A percentile compares a stretch with the other conserved stretches of the same genome.
These are phyloP conservation scores for Lordiphosa andalusiaca DNA, from an alignment of 2,888 invertebrate species.

Conservation along the genomic window DNA sequence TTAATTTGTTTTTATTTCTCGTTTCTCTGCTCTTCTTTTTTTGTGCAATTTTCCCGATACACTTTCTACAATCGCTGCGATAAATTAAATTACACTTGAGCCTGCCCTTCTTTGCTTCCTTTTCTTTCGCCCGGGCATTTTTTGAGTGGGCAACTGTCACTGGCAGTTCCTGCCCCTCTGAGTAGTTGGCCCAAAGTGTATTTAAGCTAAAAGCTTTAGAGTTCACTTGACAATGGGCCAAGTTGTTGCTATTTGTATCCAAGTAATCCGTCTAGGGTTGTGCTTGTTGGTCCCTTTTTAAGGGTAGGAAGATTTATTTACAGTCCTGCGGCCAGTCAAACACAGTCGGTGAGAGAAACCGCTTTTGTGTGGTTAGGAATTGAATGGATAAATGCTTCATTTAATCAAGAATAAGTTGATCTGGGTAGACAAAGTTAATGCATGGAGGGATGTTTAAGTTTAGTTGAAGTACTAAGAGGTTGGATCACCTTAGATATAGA, in stretches of 20 bases:
- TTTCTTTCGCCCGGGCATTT: too few relatives aligned
- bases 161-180: constrained; percentile 27
- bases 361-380: not conserved
- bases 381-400: too few relatives aligned
- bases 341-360: constrained; percentile 19
- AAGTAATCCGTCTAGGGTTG: constrained; percentile 17
- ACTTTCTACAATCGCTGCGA: constrained; percentile 55
- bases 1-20: constrained; percentile 39
- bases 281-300: constrained; percentile 22
- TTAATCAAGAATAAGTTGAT: too few relatives aligned
- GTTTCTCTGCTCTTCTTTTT: constrained; percentile 9
- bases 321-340: constrained; percentile 32
- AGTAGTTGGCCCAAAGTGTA: constrained; percentile 75
- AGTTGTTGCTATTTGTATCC: constrained; percentile 32
- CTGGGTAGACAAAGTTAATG: too few relatives aligned
- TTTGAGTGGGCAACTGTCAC: constrained; percentile 30
- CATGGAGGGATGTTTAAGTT: too few relatives aligned
- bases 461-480: too few relatives aligned
- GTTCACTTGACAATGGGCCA: constrained; percentile 68
- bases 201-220: constrained; percentile 73
- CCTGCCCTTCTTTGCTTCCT: constrained; percentile 1
- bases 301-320: constrained; percentile 21
- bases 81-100: constrained; percentile 66
- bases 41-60: constrained; percentile 58
- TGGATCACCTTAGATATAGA: too few relatives aligned